Evolutionary conservation across 2,888 invertebrate genomes (phyloP), one percentile per base, ranked within the genome.

Genomic region (Nematopogon swammerdamellus): DNA sequence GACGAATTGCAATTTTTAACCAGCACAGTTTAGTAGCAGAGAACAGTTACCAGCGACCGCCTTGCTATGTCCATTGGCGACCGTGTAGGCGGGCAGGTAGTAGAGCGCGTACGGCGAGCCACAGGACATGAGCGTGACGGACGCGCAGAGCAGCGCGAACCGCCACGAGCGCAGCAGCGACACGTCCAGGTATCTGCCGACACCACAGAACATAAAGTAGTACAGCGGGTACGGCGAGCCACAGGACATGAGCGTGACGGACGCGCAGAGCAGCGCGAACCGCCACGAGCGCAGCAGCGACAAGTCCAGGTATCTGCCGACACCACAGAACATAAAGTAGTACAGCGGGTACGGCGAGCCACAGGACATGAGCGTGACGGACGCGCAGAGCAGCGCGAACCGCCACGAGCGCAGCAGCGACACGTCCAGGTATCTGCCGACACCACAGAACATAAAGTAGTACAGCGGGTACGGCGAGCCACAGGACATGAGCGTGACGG

Each of bases 101-200:
- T 89, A 89, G 2, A 89, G 65, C 60, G 89, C 87, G 63, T 89
- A 89, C 0, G 89, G 89, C 3, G 88, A 89, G 11, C 89, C 90
- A 18, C 88, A 87, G 0, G 89, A 88, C 86, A 89, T 88, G 2
- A 89, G 77, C 1, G 85, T 86, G 10, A 89, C 89, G 0, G 89
- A 88, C 2, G 86, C 73, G 52, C 87, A 86, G 67, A 89, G 85
- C 55, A 89, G 71, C 5, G 88, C 84, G 61, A 90, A 90, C 3
- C 85, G 82, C 55, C 85, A 83, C 44, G 88, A 85, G 58, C 82
- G 82, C 25, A 89, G 68, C 2, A 90, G 70, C 0, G 85, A 85
- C 8, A 89, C 80, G 62, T 90, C 89, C 52, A 89, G 65, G 60
- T 88, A 88, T 56, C 83, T 85, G 70, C 2, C 62, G 55, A 30